These are phyloP conservation scores for Oscheius sp. DNA, from an alignment of 2,888 invertebrate genomes.

Conservation along the genomic window DNA sequence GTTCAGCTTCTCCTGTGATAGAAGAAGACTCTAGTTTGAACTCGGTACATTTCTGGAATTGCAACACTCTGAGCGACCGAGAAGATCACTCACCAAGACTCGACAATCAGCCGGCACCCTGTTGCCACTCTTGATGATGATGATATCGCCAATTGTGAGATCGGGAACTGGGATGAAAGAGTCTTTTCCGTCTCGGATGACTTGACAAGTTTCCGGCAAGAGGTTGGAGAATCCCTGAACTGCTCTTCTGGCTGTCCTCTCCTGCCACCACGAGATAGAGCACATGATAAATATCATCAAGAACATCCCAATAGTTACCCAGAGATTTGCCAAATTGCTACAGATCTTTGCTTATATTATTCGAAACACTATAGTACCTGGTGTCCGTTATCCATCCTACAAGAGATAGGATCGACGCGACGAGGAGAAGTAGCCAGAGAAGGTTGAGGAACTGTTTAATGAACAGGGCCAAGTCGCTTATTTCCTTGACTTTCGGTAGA, in stretches of 20 bases:
- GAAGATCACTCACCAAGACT: constrained; percentile 37
- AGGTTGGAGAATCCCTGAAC: constrained; percentile 56
- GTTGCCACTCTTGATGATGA: constrained; percentile 50
- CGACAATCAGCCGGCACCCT: constrained; percentile 57
- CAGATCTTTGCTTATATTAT: not conserved
- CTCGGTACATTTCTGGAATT: constrained; percentile 45
- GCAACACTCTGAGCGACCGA: not conserved
- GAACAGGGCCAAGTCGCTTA: constrained; percentile 51
- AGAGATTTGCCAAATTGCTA: constrained; percentile 20
- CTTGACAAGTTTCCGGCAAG: constrained; percentile 46
- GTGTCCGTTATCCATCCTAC: constrained; percentile 13
- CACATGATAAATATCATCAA: constrained; percentile 68
- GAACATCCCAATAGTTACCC: constrained; percentile 41
- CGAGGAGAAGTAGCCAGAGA: constrained; percentile 52
- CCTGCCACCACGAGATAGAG: constrained; percentile 68
- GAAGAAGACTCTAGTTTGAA: constrained; percentile 58
- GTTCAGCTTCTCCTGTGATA: constrained; percentile 59
- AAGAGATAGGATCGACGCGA: constrained; percentile 33
- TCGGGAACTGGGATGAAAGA: constrained; percentile 45
- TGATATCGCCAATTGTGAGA: constrained; percentile 56
- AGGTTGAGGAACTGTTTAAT: constrained; percentile 53
- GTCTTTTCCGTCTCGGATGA: constrained; percentile 54
- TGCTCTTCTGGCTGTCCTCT: constrained; percentile 65
- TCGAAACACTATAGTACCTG: not conserved
- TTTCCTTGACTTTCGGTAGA: constrained; percentile 55